phyloP scores from a whole-genome alignment of 23 tunicate species.

The Phallusia fumigata region DNA sequence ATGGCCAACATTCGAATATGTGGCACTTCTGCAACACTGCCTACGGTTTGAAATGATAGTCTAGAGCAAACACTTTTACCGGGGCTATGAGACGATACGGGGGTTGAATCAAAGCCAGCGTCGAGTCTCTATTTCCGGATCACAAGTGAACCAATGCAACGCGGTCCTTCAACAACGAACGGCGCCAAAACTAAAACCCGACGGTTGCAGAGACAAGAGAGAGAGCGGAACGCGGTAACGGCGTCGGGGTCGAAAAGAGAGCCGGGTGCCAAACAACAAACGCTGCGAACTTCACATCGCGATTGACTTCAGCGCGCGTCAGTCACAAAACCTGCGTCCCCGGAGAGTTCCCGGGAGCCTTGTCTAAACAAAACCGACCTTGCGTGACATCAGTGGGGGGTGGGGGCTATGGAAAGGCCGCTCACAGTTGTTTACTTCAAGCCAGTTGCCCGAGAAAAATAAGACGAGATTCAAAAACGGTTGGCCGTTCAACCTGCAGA shows the following conservation, averaged over 20 bases:
- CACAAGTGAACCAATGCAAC: not conserved
- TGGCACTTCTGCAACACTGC: too few relatives aligned
- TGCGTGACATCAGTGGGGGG: not conserved
- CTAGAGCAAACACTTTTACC: too few relatives aligned
- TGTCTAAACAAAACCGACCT: conserved; percentile 1
- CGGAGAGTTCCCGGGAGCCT: not conserved
- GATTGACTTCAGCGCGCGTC: not conserved
- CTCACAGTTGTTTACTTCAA: too few relatives aligned
- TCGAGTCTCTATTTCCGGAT: not conserved
- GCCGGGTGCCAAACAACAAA: not conserved
- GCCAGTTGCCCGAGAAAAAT: too few relatives aligned
- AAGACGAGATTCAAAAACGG: too few relatives aligned
- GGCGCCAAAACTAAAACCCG: not conserved
- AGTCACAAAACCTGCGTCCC: conserved; percentile 5
- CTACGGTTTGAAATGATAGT: too few relatives aligned
- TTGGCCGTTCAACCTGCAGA: too few relatives aligned
- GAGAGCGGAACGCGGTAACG: too few relatives aligned
- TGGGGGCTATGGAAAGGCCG: too few relatives aligned
- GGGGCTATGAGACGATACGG: too few relatives aligned
- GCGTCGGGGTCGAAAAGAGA: not conserved
- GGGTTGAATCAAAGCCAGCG: too few relatives aligned
- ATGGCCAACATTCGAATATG: too few relatives aligned
- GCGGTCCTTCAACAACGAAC: not conserved
- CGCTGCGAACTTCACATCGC: not conserved
- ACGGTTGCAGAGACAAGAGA: not conserved